phyloP scores from a whole-genome alignment of 2,888 invertebrate genomes.

The Eupithecia pulchellata region DNA sequence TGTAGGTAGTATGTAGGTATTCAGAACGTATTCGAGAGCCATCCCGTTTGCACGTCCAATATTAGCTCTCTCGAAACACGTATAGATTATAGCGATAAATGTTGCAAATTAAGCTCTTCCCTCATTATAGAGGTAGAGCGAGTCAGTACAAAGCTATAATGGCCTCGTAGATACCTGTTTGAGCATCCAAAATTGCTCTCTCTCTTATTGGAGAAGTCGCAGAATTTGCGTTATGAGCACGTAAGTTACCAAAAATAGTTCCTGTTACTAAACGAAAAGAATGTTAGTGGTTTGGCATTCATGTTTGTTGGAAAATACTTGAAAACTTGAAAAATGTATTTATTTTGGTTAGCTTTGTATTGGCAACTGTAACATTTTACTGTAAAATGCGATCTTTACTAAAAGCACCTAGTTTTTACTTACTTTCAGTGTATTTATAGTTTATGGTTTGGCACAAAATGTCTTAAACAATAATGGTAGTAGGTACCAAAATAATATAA shows the following conservation, averaged over 20 bases:
- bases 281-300: background rate
- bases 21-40: background rate
- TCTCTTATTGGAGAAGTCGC: background rate
- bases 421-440: too few relatives aligned
- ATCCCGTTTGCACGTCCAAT: background rate
- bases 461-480: too few relatives aligned
- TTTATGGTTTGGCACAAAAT: background rate
- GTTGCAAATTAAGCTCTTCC: background rate
- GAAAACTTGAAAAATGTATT: background rate
- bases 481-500: too few relatives aligned
- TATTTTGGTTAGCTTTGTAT: background rate
- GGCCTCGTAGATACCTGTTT: background rate
- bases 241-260: too few relatives aligned
- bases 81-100: background rate
- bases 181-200: background rate
- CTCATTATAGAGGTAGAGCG: background rate
- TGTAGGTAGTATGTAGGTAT: background rate
- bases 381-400: too few relatives aligned
- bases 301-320: background rate
- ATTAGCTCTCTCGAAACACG: background rate
- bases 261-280: too few relatives aligned
- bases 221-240: background rate
- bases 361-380: too few relatives aligned
- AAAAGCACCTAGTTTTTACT: too few relatives aligned
- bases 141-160: background rate